Percentiles rank a stretch among this genome's conserved stretches.
Evolutionary conservation across 2,888 invertebrate genomes (phyloP).

Genomic region (Chironomus riparius): DNA sequence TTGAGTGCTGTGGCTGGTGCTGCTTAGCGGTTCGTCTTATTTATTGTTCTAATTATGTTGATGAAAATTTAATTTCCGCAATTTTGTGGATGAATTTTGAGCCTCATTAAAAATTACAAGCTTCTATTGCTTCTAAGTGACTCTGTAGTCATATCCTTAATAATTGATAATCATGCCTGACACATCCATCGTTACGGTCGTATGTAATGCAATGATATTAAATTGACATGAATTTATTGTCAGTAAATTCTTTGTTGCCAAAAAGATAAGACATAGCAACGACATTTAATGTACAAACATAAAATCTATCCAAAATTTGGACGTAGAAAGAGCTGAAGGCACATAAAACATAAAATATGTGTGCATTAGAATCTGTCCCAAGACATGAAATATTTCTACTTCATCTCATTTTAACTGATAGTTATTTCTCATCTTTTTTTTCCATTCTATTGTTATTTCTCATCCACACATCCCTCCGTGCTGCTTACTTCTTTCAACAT

Average conservation of each 20-base stretch:
- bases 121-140: no score
- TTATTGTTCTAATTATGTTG: neutral
- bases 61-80: conserved; percentile 16
- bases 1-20: conserved; percentile 4
- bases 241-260: neutral
- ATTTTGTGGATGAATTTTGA: no score
- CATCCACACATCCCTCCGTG: no score
- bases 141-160: no score
- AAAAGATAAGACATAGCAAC: neutral
- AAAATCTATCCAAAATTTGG: neutral
- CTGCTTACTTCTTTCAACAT: neutral
- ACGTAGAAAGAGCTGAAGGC: no score
- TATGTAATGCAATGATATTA: no score
- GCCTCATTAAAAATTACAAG: no score
- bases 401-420: neutral
- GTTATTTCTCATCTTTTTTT: neutral
- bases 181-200: no score
- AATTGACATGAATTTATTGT: no score
- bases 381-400: neutral
- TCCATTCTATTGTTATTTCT: neutral
- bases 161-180: no score
- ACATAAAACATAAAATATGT: neutral
- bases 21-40: neutral
- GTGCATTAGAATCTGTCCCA: neutral
- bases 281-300: neutral